Conservation (phyloP, 2,113 vertebrate species). For the Platysteira castanea region DNA sequence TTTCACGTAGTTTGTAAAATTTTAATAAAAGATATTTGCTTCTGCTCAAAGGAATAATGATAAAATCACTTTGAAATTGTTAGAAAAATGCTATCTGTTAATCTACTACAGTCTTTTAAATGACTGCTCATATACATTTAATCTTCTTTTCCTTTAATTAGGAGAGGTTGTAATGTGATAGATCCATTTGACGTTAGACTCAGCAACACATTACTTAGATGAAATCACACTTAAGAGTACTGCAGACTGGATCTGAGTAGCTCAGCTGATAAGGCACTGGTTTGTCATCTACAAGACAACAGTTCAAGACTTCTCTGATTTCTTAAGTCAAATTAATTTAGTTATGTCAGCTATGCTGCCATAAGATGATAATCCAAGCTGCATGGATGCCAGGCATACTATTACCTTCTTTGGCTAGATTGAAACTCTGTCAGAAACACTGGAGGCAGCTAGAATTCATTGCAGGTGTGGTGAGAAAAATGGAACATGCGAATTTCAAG, state of each 20-base stretch:
- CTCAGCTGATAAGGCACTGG: constrained; percentile 70
- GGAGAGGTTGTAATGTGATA: neutral
- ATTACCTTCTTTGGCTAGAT: constrained; percentile 61
- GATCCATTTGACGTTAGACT: constrained; percentile 4
- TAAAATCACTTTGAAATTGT: neutral
- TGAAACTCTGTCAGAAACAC: constrained; percentile 24
- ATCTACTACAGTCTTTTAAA: neutral
- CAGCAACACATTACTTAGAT: constrained; percentile 67
- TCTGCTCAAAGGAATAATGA: neutral
- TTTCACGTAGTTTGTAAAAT: neutral
- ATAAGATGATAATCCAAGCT: constrained; percentile 71
- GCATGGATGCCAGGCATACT: constrained; percentile 64
- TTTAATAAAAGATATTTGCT: neutral
- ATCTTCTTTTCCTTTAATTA: constrained; percentile 42
- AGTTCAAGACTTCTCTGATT: constrained; percentile 70
- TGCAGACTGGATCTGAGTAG: constrained; percentile 58
- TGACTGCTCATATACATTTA: neutral
- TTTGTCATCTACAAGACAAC: constrained; percentile 73
- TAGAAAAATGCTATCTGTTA: neutral
- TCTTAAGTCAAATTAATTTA: constrained; percentile 79
- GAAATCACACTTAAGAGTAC: constrained; percentile 65
- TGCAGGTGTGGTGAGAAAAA: neutral
- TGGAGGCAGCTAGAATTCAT: neutral
- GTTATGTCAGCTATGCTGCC: constrained; percentile 71
- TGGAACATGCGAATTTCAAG: neutral